Evolutionary conservation across 2,888 invertebrate species (phyloP), one percentile per base, ranked within the genome.

Genomic region (Cephus sareptanus): DNA sequence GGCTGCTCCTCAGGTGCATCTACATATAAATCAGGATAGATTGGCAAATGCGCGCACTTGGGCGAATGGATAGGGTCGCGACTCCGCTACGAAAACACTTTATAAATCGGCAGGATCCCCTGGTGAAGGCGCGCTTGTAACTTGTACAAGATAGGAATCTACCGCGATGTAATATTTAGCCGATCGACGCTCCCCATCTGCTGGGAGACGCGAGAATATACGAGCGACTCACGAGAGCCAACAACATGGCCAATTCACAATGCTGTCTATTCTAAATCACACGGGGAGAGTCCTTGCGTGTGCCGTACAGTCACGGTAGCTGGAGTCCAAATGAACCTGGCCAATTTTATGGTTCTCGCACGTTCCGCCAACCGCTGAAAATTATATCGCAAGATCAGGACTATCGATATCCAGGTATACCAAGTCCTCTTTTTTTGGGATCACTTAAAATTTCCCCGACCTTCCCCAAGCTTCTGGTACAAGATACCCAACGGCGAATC

Each of bases 121-220:
- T 56, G 71, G 76, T 3, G 78, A 71, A 73, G 71, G 79, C 79
- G 77, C 77, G 81, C 80, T 85, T 82, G 81, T 85, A 81, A 82
- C 83, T 82, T 56, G 56, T 56, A 56, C 23, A 56, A 56, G 85
- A 87, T 85, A 87, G 82, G 84, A 85, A 88, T 88, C 85, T 85
- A 83, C 82, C 81, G 81, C 83, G 83, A 86, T 87, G 84, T 86
- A 87, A 87, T 85, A 82, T 86, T 87, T 85, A 87, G 87, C 84
- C 84, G 83, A 84, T 86, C 85, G 84, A 82, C 87, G 86, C 84
- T 87, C 83, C 85, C 87, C 87, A 84, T 86, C 85, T 86, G 86
- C 84, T 80, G 85, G 82, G 79, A 77, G 82, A 77, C 80, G 81
- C 82, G 82, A 87, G 83, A 85, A 83, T 76, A 76, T 79, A 78